phyloP scores from a whole-genome alignment of 2,797 vertebrate species.

The Triplophysa yarkandensis region DNA sequence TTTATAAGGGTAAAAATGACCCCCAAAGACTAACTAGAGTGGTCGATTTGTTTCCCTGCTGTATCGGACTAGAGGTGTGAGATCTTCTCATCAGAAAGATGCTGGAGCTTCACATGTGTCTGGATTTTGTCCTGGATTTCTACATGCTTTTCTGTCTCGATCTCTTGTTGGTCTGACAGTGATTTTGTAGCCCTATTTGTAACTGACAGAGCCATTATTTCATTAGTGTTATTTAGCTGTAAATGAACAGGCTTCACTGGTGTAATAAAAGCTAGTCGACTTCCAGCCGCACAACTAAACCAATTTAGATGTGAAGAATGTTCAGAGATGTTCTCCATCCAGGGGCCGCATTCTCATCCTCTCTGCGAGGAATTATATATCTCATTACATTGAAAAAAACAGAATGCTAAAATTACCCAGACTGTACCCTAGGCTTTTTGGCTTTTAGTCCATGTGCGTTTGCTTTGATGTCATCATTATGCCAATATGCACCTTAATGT shows the following conservation, averaged over 20 bases:
- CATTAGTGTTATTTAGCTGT: conserved; percentile 39
- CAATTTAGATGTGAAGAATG: conserved; percentile 14
- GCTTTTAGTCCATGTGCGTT: not conserved
- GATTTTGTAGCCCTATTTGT: conserved; percentile 30
- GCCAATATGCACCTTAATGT: no score
- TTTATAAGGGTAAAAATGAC: not conserved
- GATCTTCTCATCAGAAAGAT: conserved; percentile 3
- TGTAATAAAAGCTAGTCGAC: conserved; percentile 30
- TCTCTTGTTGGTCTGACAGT: not conserved
- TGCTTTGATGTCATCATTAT: not conserved
- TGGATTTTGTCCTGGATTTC: conserved; percentile 1
- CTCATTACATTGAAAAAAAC: not conserved
- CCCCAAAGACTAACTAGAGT: not conserved
- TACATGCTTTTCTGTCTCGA: not conserved
- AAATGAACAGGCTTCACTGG: conserved; percentile 28
- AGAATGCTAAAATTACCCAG: not conserved
- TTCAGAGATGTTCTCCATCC: not conserved
- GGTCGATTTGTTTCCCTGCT: conserved; percentile 9
- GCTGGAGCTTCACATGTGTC: conserved; percentile 25
- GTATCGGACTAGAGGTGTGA: not conserved
- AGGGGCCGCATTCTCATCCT: not conserved
- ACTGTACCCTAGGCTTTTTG: not conserved
- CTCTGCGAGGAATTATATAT: not conserved
- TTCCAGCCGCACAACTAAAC: conserved; percentile 24
- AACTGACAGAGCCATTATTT: conserved; percentile 32